Evolutionary conservation across 2,113 vertebrate genomes (phyloP).

Genomic region (Trinectes maculatus): DNA sequence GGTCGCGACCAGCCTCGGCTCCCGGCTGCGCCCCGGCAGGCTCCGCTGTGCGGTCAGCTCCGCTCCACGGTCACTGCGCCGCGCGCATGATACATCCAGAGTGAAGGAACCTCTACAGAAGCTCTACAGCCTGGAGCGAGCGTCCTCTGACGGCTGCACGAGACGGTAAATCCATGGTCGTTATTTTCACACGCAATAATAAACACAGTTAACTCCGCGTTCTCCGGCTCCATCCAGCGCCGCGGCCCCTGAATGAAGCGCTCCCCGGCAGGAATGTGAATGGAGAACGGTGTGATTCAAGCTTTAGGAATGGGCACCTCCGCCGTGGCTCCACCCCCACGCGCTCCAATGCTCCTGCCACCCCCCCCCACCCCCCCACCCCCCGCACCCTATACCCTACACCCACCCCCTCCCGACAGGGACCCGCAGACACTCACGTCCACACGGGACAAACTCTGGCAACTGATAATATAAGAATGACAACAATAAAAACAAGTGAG

Average conservation of each 20-base stretch:
- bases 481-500: too few relatives aligned
- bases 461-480: not conserved
- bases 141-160: slow-evolving; percentile 10
- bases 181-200: not conserved
- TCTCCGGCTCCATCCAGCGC: slow-evolving; percentile 10
- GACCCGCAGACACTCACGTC: slow-evolving; percentile 17
- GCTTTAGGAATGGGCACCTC: slow-evolving; percentile 74
- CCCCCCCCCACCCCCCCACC: not conserved
- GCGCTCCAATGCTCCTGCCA: slow-evolving; percentile 19
- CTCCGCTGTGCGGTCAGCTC: slow-evolving; percentile 45
- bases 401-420: slow-evolving; percentile 59
- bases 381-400: too few relatives aligned
- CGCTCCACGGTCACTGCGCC: slow-evolving; percentile 59
- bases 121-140: slow-evolving; percentile 15
- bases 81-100: slow-evolving; percentile 74
- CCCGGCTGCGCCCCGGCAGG: slow-evolving; percentile 32
- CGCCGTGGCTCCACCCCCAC: slow-evolving; percentile 69
- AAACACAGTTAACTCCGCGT: slow-evolving; percentile 25
- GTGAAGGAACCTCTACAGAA: slow-evolving; percentile 6
- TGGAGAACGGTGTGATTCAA: slow-evolving; percentile 75
- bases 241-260: slow-evolving; percentile 44
- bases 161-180: slow-evolving; percentile 70
- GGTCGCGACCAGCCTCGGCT: slow-evolving; percentile 34
- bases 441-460: not conserved
- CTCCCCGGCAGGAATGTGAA: slow-evolving; percentile 74